A percentile compares a stretch with the other conserved stretches of the same genome.
phyloP scores from a whole-genome alignment of 2,888 invertebrate species.

The Agrochola litura region DNA sequence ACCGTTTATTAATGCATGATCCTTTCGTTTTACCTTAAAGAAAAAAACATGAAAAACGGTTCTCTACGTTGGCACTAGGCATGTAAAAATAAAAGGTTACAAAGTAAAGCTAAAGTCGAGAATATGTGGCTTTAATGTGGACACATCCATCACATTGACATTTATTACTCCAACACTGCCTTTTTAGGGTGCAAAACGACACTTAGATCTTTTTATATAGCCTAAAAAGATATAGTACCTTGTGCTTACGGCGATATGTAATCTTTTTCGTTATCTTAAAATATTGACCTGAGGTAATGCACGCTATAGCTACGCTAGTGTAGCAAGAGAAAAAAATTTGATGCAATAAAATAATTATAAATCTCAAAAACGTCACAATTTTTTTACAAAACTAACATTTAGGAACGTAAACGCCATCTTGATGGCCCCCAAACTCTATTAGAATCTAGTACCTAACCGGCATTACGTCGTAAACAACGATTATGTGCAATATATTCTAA shows the following conservation, averaged over 20 bases:
- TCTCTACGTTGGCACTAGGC: background rate
- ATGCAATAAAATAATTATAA: background rate
- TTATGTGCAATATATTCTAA: background rate
- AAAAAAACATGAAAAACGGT: background rate
- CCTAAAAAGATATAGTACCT: slow-evolving; percentile 11
- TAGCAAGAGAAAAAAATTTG: background rate
- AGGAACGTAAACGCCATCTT: too few relatives aligned
- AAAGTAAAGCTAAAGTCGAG: slow-evolving; percentile 14
- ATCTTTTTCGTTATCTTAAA: too few relatives aligned
- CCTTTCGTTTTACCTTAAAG: background rate
- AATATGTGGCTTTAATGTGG: slow-evolving; percentile 34
- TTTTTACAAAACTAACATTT: background rate
- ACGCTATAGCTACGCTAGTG: too few relatives aligned
- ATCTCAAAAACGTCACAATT: background rate
- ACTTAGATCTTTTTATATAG: slow-evolving; percentile 43
- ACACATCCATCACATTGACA: slow-evolving; percentile 61
- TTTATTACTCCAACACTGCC: slow-evolving; percentile 53
- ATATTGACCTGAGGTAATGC: too few relatives aligned
- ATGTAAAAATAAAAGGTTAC: slow-evolving; percentile 29
- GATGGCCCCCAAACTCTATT: background rate
- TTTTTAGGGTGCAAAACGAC: slow-evolving; percentile 40
- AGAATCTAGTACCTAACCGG: background rate
- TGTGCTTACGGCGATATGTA: background rate
- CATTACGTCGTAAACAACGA: background rate
- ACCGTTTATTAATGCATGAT: background rate